Base-by-base conservation (phyloP, 2,888 invertebrate species). In the Alsophila aescularia region DNA sequence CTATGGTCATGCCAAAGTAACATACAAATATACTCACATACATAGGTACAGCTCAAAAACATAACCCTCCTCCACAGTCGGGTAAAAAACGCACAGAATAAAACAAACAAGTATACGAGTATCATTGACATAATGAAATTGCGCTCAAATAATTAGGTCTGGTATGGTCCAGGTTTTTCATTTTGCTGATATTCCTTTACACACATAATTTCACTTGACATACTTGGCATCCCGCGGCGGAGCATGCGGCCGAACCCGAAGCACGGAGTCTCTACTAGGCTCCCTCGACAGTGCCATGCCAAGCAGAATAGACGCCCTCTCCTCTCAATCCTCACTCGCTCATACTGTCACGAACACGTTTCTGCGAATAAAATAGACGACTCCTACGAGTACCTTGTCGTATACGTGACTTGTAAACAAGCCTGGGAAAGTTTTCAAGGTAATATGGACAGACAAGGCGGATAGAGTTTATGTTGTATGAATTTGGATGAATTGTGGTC, bases 271-370 rank as follows among this genome's bases (percentile, higher is more conserved):
- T 9, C 73, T 77, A 52, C 90, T 90, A 8, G 88, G 89, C 60
- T 90, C 90, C 7, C 87, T 75, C 4, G 90, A 90, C 64, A 90
- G 64, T 41, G 76, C 66, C 75, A 90, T 85, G 9, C 90, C 90
- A 40, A 90, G 77, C 14, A 91, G 79, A 58, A 87, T 79, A 62
- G 83, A 88, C 31, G 90, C 90, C 60, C 90, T 76, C 60, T 80
- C 85, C 67, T 90, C 90, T 21, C 86, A 83, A 64, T 88, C 87
- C 8, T n/a, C 80, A 81, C 65, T 88, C 88, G 45, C 82, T 87
- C 85, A 86, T 87, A 52, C 70, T 67, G 40, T 74, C 70, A 43
- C 75, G 76, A 35, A 88, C 83, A 64, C 87, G 84, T 81, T 86
- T 87, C 87, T 87, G 69, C 56, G 66, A 72, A 72, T 64, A 73